Conservation (phyloP, 2,888 invertebrate species). For the Stomorhina lunata region DNA sequence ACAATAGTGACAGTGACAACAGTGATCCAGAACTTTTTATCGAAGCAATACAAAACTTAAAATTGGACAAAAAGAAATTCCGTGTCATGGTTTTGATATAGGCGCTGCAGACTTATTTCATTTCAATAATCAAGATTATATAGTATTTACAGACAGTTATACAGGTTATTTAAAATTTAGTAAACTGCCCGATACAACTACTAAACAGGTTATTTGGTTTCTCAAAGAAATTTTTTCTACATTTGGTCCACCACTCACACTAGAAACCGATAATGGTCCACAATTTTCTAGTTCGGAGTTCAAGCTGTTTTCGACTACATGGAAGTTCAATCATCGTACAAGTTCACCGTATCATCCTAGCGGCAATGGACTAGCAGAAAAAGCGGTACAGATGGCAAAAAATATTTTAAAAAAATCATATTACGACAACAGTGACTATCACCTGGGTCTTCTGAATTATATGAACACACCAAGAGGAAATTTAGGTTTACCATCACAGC, state of each 20-base stretch:
- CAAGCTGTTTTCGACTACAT: not conserved
- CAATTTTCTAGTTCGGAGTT: not conserved
- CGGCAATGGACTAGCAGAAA: slow-evolving; percentile 3
- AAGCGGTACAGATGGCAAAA: not conserved
- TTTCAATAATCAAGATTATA: not conserved
- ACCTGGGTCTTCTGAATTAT: slow-evolving; percentile 10
- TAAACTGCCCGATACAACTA: not conserved
- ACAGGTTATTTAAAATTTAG: not conserved
- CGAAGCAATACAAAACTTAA: too few species aligned
- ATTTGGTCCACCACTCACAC: not conserved
- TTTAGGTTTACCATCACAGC: slow-evolving; percentile 6
- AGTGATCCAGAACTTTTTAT: too few species aligned
- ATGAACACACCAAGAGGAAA: slow-evolving; percentile 10
- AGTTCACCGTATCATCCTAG: not conserved
- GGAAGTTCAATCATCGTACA: slow-evolving; percentile 18
- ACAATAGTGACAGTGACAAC: not conserved
- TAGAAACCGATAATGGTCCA: slow-evolving; percentile 6
- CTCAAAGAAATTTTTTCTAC: not conserved
- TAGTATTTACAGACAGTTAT: slow-evolving; percentile 1
- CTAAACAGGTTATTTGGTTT: not conserved
- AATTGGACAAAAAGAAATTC: too few species aligned
- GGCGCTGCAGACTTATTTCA: slow-evolving; percentile 7
- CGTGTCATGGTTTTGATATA: too few species aligned
- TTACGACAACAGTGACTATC: slow-evolving; percentile 15
- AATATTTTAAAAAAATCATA: slow-evolving; percentile 8